These are phyloP conservation scores for Echeneis naucrates DNA, from an alignment of 2,797 vertebrate species.

Conservation along the genomic window DNA sequence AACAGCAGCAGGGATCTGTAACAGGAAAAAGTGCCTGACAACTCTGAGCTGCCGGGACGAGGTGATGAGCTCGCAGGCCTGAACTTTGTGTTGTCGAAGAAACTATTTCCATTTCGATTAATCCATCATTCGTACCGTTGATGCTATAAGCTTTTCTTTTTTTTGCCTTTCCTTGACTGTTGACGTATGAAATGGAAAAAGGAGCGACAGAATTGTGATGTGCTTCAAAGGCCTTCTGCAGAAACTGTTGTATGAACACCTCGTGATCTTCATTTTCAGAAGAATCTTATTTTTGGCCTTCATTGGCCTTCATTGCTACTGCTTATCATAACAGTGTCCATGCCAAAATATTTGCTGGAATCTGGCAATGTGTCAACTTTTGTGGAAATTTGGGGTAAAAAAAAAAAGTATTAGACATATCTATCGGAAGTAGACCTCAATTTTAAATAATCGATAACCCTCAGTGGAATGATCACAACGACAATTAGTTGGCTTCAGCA, in stretches of 20 bases:
- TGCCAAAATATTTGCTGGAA: not conserved
- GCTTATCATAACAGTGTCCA: constrained; percentile 3
- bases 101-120: not conserved
- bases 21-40: constrained; percentile 63
- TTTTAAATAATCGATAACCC: not conserved
- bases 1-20: constrained; percentile 65
- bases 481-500: not conserved
- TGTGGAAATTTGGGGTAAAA: not conserved
- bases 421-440: not conserved
- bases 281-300: too few species aligned
- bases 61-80: constrained; percentile 27
- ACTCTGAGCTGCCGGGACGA: constrained; percentile 52
- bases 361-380: not conserved
- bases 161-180: constrained; percentile 1
- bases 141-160: too few species aligned
- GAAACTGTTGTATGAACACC: not conserved
- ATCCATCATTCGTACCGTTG: not conserved
- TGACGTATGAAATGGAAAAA: not conserved
- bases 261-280: not conserved
- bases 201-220: not conserved
- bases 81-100: not conserved
- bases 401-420: not conserved
- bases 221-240: not conserved
- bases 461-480: not conserved
- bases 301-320: constrained; percentile 1